Base-by-base conservation (phyloP, 2,888 invertebrate genomes). In the Eurytoma adleriae region DNA sequence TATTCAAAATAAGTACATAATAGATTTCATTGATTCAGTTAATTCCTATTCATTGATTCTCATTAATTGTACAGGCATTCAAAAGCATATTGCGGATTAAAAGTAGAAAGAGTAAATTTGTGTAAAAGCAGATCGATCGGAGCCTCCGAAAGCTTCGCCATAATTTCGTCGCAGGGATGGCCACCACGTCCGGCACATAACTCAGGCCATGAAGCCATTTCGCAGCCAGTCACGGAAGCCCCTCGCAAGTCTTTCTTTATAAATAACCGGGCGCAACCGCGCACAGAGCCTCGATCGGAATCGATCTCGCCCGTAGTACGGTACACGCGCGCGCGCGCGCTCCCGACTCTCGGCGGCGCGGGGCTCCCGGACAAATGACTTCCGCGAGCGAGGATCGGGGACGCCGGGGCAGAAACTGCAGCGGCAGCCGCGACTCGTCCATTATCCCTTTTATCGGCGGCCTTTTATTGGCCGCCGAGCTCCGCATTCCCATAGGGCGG, bases 231-330 rank as follows among this genome's bases (percentile, higher is more conserved):
- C 64, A 56, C 48, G 52, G 59, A 59, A 68, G 67, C 67, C 27
- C 14, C 57, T 13, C n/a, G 20, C 20, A 12, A 2, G 48, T n/a
- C 73, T 61, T 72, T 66, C 64, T 59, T 79, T 40, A 40, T 40
- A 40, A 40, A 40, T 40, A 20, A 57, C n/a, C 40, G 40, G 30
- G 40, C 40, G 40, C 40, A 40, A 40, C 40, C 40, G 40, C 40
- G 40, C 40, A 40, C 40, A 79, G 70, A 74, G 30, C 57, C 74
- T 59, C 74, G 79, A 75, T 70, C 52, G 61, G 18, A 24, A 74
- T 75, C 74, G 74, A 79, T 70, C 70, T 64, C 57, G 40, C 40
- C 75, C 57, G 70, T 79, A 10, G 40, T 79, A 75, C 74, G 74
- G 70, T 79, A 79, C 74, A 66, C 20, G 57, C 30, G 30, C 18